A percentile compares a stretch with the other conserved stretches of the same genome.
Evolutionary conservation across 2,113 vertebrate species (phyloP).

Genomic region (Suricata suricatta): DNA sequence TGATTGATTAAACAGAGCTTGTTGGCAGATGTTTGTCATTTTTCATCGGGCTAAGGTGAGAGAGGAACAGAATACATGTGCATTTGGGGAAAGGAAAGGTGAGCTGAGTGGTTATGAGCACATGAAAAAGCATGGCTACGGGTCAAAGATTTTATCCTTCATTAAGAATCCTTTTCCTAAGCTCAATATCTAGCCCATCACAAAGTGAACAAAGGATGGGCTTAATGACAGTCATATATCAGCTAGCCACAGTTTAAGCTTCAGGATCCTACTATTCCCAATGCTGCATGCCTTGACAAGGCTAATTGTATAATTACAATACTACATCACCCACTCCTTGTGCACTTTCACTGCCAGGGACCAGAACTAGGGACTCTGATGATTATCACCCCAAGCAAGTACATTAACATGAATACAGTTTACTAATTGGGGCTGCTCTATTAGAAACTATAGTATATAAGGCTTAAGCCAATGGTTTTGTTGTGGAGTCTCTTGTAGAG

Average conservation of each 20-base stretch:
- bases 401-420: slow-evolving; percentile 80
- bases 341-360: slow-evolving; percentile 64
- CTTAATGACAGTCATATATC: slow-evolving; percentile 87
- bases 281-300: slow-evolving; percentile 80
- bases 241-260: slow-evolving; percentile 74
- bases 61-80: slow-evolving; percentile 19
- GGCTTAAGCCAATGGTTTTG: slow-evolving; percentile 70
- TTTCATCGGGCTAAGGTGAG: slow-evolving; percentile 59
- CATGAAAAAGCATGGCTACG: slow-evolving; percentile 37
- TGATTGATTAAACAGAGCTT: slow-evolving; percentile 65
- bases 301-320: slow-evolving; percentile 83
- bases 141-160: slow-evolving; percentile 81
- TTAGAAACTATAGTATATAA: slow-evolving; percentile 56
- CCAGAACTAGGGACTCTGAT: slow-evolving; percentile 71
- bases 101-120: slow-evolving; percentile 38
- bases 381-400: slow-evolving; percentile 78
- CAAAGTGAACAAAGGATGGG: slow-evolving; percentile 76
- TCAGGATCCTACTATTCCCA: slow-evolving; percentile 79
- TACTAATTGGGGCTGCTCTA: slow-evolving; percentile 74
- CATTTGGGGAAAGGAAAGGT: background rate
- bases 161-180: slow-evolving; percentile 61
- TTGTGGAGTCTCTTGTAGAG: slow-evolving; percentile 68
- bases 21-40: slow-evolving; percentile 60
- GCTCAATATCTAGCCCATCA: slow-evolving; percentile 54
- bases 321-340: slow-evolving; percentile 73